phyloP scores from a whole-genome alignment of 23 tunicate species.

The Trididemnum clinides region DNA sequence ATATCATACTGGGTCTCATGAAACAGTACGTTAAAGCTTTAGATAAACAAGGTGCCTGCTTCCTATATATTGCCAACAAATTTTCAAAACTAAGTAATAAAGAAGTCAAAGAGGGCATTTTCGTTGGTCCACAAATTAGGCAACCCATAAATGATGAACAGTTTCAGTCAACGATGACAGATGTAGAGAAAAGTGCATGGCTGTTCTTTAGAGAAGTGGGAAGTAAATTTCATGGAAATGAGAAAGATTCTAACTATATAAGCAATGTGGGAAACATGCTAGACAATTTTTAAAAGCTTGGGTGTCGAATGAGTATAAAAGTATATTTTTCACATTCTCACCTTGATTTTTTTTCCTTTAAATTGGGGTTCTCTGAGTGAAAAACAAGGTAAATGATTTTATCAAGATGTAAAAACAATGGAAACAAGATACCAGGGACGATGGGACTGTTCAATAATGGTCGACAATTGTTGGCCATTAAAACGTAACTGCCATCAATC shows the following conservation, averaged over 20 bases:
- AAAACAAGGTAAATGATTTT: constrained; percentile 1
- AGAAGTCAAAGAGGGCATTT: constrained; percentile 24
- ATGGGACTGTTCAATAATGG: constrained; percentile 16
- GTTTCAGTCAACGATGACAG: constrained; percentile 9
- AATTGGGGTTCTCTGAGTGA: constrained; percentile 1
- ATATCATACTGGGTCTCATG: no score
- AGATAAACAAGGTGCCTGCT: constrained; percentile 12
- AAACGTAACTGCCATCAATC: constrained; percentile 4
- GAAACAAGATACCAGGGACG: constrained; percentile 30
- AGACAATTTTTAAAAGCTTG: constrained; percentile 10
- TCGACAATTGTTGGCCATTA: constrained; percentile 5
- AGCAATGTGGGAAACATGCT: no score
- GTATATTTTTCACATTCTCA: constrained; percentile 26
- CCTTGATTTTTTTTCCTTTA: constrained; percentile 27
- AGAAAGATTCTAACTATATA: not conserved
- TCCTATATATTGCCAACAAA: not conserved
- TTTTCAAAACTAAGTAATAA: constrained; percentile 5
- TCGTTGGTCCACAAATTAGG: constrained; percentile 21
- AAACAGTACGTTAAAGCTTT: constrained; percentile 15
- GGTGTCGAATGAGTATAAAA: constrained; percentile 13
- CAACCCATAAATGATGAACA: constrained; percentile 20
- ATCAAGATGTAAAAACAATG: constrained; percentile 1
- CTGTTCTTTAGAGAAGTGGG: constrained; percentile 15
- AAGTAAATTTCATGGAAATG: constrained; percentile 4
- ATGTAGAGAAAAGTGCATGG: constrained; percentile 13